Conservation (phyloP, 2,797 vertebrate genomes). For the Fratercula arctica region DNA sequence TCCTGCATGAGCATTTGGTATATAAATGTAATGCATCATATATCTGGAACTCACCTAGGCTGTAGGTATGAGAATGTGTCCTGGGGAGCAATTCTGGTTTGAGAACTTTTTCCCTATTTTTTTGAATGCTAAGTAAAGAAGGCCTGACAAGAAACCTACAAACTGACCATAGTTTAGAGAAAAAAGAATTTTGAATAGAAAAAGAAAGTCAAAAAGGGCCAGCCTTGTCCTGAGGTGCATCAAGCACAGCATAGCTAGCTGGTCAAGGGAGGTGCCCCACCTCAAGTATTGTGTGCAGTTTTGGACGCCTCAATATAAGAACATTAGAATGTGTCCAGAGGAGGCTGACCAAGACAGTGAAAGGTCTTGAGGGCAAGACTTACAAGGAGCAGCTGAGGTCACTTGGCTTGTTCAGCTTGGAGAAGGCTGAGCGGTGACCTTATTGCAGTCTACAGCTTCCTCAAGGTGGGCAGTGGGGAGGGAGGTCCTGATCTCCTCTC, state of each 20-base stretch:
- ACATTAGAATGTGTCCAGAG: neutral
- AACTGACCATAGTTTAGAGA: neutral
- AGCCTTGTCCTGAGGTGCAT: neutral
- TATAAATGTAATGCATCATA: neutral
- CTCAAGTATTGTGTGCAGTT: neutral
- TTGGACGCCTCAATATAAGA: neutral
- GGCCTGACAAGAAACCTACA: neutral
- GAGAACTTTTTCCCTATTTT: neutral
- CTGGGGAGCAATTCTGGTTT: neutral
- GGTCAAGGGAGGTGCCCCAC: neutral
- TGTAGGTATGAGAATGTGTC: neutral
- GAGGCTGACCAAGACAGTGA: neutral
- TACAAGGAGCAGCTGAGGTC: neutral
- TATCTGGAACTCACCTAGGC: neutral
- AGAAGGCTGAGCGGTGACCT: neutral
- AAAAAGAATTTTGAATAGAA: neutral
- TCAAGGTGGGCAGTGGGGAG: accelerated
- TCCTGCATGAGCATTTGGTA: neutral
- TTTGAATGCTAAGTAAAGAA: neutral
- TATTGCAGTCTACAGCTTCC: neutral
- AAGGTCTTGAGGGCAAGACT: neutral
- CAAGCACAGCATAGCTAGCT: neutral
- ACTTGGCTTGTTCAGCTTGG: neutral
- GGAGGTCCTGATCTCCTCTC: neutral
- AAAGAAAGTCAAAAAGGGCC: neutral